Conservation (phyloP, 2,797 vertebrate species). For the Distichodus sexfasciatus region DNA sequence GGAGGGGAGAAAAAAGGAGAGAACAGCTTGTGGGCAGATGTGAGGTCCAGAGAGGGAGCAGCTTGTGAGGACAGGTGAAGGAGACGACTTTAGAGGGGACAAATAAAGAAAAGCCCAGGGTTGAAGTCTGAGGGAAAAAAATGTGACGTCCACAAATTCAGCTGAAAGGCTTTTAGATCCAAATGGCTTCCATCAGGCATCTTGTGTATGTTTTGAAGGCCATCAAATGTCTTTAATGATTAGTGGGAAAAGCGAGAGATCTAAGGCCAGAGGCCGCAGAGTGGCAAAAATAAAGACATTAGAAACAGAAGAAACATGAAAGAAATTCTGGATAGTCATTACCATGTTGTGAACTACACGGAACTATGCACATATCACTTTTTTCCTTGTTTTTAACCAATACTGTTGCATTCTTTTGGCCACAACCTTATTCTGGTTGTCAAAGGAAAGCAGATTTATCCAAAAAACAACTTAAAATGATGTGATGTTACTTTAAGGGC, state of each 20-base stretch:
- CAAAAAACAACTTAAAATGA: no score
- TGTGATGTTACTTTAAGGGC: no score
- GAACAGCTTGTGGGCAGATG: slow-evolving; percentile 24
- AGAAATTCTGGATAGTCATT: no score
- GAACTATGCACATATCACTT: no score
- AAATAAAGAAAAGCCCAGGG: background rate
- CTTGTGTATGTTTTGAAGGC: background rate
- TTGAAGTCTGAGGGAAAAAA: background rate
- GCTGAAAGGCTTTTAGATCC: no score
- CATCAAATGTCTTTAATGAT: background rate
- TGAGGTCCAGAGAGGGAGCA: slow-evolving; percentile 12
- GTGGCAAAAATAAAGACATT: background rate
- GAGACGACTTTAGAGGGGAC: background rate
- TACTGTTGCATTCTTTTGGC: no score
- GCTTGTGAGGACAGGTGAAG: slow-evolving; percentile 13
- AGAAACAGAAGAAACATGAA: no score
- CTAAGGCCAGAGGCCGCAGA: background rate
- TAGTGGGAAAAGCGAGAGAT: no score
- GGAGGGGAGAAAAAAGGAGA: background rate
- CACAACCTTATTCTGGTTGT: no score
- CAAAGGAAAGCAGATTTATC: no score
- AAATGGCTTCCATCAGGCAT: background rate
- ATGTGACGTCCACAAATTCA: background rate
- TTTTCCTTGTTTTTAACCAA: no score
- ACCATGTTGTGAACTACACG: background rate